Evolutionary conservation across 2,113 vertebrate genomes (phyloP).

Genomic region (Eleginops maclovinus): DNA sequence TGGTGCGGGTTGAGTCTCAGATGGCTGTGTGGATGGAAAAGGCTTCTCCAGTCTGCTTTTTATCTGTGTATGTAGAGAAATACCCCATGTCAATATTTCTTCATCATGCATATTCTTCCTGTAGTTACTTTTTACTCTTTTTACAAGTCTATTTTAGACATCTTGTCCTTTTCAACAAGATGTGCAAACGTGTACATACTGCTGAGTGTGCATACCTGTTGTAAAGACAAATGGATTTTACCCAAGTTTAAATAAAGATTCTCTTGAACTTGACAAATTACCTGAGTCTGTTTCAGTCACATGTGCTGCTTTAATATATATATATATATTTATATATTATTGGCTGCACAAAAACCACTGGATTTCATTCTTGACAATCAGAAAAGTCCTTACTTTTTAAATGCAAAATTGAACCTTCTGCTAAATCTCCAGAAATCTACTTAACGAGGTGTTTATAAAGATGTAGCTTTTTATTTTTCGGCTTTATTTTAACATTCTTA

Average conservation of each 20-base stretch:
- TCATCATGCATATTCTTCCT: slow-evolving; percentile 69
- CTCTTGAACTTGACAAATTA: slow-evolving; percentile 20
- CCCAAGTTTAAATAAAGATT: slow-evolving; percentile 74
- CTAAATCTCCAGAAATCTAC: too few relatives aligned
- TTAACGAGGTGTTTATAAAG: too few relatives aligned
- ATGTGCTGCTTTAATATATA: not conserved
- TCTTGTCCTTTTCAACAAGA: slow-evolving; percentile 42
- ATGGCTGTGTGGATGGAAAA: slow-evolving; percentile 1
- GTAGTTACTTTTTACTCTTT: slow-evolving; percentile 35
- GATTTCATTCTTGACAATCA: not conserved
- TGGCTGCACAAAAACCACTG: not conserved
- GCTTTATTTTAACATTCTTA: too few relatives aligned
- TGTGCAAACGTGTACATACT: slow-evolving; percentile 72
- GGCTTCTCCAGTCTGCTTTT: slow-evolving; percentile 44
- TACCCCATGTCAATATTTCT: slow-evolving; percentile 46
- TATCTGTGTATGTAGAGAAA: slow-evolving; percentile 51
- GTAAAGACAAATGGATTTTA: slow-evolving; percentile 62
- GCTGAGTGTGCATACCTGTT: slow-evolving; percentile 56
- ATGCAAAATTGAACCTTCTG: not conserved
- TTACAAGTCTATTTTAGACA: slow-evolving; percentile 43
- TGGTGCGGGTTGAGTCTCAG: not conserved
- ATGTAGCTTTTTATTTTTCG: too few relatives aligned
- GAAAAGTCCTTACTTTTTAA: too few relatives aligned
- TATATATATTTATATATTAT: too few relatives aligned
- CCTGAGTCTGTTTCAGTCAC: not conserved